Conservation (phyloP, 1,140 invertebrate genomes). For the Hypothenemus hampei region DNA sequence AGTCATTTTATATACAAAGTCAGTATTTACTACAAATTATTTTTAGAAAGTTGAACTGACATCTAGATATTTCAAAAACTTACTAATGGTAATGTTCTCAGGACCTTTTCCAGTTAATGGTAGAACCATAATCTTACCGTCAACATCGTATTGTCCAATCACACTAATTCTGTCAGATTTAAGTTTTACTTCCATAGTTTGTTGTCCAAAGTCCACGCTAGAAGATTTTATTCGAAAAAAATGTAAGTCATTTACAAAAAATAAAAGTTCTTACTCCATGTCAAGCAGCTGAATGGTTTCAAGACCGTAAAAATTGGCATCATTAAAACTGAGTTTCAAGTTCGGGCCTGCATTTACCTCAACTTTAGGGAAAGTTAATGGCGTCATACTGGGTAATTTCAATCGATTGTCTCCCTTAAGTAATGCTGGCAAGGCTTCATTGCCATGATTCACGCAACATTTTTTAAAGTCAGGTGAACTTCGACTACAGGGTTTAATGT, state of each 20-base stretch:
- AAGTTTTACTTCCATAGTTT: not conserved
- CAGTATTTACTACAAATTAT: conserved; percentile 20
- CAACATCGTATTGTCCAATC: conserved; percentile 43
- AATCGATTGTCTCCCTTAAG: conserved; percentile 26
- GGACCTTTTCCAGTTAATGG: conserved; percentile 45
- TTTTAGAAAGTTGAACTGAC: not conserved
- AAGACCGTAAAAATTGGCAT: conserved; percentile 31
- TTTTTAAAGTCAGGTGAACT: conserved; percentile 39
- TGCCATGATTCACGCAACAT: conserved; percentile 37
- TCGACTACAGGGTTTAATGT: conserved; percentile 38
- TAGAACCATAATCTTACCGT: conserved; percentile 45
- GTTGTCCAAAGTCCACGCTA: conserved; percentile 10
- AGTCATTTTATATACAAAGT: conserved; percentile 22
- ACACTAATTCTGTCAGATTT: not conserved
- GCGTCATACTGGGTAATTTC: conserved; percentile 28
- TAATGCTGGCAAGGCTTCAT: conserved; percentile 33
- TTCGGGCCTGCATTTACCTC: conserved; percentile 25
- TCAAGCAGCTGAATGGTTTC: conserved; percentile 27
- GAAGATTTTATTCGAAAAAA: not conserved
- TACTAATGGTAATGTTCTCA: conserved; percentile 46
- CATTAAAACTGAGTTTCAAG: conserved; percentile 30
- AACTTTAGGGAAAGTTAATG: conserved; percentile 33
- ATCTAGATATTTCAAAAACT: conserved; percentile 9
- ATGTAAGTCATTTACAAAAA: not conserved
- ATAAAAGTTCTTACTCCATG: conserved; percentile 35